Evolutionary conservation across 2,888 invertebrate species (phyloP), one percentile per base, ranked within the genome.

Genomic region (Zonitis immaculata): DNA sequence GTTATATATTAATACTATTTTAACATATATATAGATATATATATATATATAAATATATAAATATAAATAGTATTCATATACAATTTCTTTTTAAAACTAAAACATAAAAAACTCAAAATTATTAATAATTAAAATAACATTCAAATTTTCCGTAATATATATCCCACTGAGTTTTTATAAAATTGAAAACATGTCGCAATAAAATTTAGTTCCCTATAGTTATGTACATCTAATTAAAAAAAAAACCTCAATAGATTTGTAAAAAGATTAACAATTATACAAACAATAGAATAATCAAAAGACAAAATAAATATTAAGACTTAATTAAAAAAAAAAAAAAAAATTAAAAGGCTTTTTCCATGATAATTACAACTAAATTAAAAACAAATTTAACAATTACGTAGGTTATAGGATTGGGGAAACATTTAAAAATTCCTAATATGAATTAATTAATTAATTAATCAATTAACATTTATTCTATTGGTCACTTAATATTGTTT

Each of bases 401-500:
- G 32, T 14, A 25, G 25, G 14, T n/a, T n/a, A n/a, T n/a, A n/a
- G n/a, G 14, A 12, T 14, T 44, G 49, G 42, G 42, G 35, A 46
- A 27, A 42, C 51, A 46, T 30, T 30, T 27, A 49, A 32, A 42
- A 44, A 46, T 30, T 30, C 16, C 42, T 44, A 27, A 42, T 39
- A 25, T 46, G 25, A 20, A 32, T 46, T 42, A 42, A n/a, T 42
- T 42, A 18, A 42, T n/a, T n/a, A n/a, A n/a, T n/a, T n/a, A n/a
- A n/a, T n/a, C n/a, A n/a, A 39, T 47, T 11, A 42, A 45, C 26
- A 47, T 49, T 39, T 39, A 55, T 58, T 59, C 61, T 70, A 71
- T 73, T 77, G 75, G 70, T 78, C 78, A 73, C 75, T 74, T 61
- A 77, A 73, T 57, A 78, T 82, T 54, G 85, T 84, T 54, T 86